Percentiles rank a stretch among this genome's conserved stretches.
Conservation (phyloP, 2,888 invertebrate species). For the Pandemis heparana region DNA sequence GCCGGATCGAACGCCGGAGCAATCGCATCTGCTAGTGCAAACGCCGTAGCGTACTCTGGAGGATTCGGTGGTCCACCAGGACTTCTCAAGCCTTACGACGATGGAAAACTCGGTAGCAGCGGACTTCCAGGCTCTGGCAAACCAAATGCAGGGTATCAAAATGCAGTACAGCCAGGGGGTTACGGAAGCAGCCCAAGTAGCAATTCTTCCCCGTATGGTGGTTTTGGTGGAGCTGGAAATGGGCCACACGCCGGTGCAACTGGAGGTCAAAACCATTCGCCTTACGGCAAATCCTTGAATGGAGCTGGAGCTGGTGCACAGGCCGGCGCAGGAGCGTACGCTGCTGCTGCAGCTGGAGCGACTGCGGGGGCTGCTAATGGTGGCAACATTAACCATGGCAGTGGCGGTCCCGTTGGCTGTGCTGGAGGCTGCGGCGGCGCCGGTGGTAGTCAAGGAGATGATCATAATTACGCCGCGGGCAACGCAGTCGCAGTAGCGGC, state of each 20-base stretch:
- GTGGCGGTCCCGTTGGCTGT: conserved; percentile 55
- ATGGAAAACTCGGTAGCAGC: conserved; percentile 54
- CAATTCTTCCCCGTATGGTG: conserved; percentile 23
- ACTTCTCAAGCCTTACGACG: conserved; percentile 70
- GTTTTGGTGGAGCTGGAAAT: conserved; percentile 38
- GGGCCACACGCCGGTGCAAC: conserved; percentile 43
- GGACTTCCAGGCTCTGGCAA: conserved; percentile 21
- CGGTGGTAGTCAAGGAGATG: conserved; percentile 48
- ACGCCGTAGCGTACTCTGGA: conserved; percentile 67
- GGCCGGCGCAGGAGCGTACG: conserved; percentile 53
- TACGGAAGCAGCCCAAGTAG: conserved; percentile 15
- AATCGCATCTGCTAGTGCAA: conserved; percentile 57
- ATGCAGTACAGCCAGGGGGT: conserved; percentile 16
- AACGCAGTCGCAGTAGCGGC: conserved; percentile 51
- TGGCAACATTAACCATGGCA: conserved; percentile 46
- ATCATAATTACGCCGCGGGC: conserved; percentile 44
- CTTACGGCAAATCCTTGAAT: conserved; percentile 44
- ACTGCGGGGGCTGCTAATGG: conserved; percentile 51
- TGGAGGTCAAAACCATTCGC: conserved; percentile 44
- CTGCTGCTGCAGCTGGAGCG: conserved; percentile 58
- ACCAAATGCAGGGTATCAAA: conserved; percentile 20
- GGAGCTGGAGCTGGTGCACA: conserved; percentile 46
- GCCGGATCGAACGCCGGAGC: conserved; percentile 46
- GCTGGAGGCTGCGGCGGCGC: conserved; percentile 57
- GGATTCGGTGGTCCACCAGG: conserved; percentile 80